Evolutionary conservation across 2,113 vertebrate species (phyloP).

Genomic region (Hypomesus transpacificus): DNA sequence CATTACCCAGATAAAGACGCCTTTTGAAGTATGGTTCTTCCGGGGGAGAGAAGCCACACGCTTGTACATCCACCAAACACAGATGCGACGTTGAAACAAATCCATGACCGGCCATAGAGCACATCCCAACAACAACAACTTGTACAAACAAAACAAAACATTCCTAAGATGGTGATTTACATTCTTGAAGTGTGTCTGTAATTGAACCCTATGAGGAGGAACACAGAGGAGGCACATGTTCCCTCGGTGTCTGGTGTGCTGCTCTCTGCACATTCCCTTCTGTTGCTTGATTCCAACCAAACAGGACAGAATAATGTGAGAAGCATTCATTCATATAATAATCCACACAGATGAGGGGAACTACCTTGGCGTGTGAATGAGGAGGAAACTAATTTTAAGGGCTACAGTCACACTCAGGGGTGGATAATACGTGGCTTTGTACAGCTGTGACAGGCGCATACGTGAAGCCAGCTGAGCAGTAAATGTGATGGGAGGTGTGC

Average conservation of each 20-base stretch:
- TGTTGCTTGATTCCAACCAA: slow-evolving; percentile 18
- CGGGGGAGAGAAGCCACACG: slow-evolving; percentile 7
- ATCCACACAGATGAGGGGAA: slow-evolving; percentile 37
- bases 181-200: slow-evolving; percentile 13
- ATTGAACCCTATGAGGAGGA: not conserved
- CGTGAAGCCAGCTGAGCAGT: slow-evolving; percentile 22
- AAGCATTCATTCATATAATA: slow-evolving; percentile 43
- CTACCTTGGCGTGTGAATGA: slow-evolving; percentile 26
- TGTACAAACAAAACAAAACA: slow-evolving; percentile 5
- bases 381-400: slow-evolving; percentile 39
- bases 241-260: slow-evolving; percentile 4
- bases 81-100: not conserved
- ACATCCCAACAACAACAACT: too few relatives aligned
- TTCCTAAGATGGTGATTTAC: slow-evolving; percentile 18
- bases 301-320: slow-evolving; percentile 15
- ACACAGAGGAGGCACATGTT: not conserved
- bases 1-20: slow-evolving; percentile 65
- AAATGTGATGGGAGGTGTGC: slow-evolving; percentile 34
- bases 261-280: slow-evolving; percentile 11
- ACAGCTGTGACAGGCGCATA: slow-evolving; percentile 30
- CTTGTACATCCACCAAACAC: slow-evolving; percentile 22
- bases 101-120: not conserved
- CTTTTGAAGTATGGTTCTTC: slow-evolving; percentile 36
- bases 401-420: slow-evolving; percentile 24
- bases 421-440: slow-evolving; percentile 33